phyloP scores from a whole-genome alignment of 2,797 vertebrate genomes.

The Pyrocephalus nanus region DNA sequence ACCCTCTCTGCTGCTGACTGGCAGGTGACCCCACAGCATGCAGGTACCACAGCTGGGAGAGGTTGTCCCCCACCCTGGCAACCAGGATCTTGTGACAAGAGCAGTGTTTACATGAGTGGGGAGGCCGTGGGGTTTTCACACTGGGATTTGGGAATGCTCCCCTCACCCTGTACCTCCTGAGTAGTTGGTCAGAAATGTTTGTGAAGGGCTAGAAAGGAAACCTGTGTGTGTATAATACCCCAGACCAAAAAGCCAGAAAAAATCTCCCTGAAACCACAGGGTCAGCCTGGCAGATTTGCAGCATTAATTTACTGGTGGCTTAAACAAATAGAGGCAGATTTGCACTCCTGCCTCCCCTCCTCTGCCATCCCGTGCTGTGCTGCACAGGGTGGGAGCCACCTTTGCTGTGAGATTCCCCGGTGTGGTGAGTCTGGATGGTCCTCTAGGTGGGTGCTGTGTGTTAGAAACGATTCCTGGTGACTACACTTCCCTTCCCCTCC shows the following conservation, averaged over 20 bases:
- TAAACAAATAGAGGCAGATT: constrained; percentile 10
- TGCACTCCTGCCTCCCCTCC: neutral
- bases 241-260: constrained; percentile 52
- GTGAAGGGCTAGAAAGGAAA: constrained; percentile 52
- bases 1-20: neutral
- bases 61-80: accelerated
- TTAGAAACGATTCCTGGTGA: neutral
- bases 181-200: constrained; percentile 36
- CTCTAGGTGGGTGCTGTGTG: neutral
- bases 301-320: neutral
- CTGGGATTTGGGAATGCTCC: constrained; percentile 10
- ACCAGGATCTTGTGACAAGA: neutral
- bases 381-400: neutral
- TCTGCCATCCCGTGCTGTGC: neutral
- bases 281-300: constrained; percentile 36
- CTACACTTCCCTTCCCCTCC: neutral
- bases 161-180: neutral
- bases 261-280: constrained; percentile 29
- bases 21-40: accelerated
- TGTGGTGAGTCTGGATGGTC: neutral
- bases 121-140: neutral
- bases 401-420: accelerated
- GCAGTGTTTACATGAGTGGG: neutral
- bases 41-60: neutral
- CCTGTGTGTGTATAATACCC: constrained; percentile 19